Evolutionary conservation across 2,797 vertebrate genomes (phyloP).

Genomic region (Lerista edwardsae): DNA sequence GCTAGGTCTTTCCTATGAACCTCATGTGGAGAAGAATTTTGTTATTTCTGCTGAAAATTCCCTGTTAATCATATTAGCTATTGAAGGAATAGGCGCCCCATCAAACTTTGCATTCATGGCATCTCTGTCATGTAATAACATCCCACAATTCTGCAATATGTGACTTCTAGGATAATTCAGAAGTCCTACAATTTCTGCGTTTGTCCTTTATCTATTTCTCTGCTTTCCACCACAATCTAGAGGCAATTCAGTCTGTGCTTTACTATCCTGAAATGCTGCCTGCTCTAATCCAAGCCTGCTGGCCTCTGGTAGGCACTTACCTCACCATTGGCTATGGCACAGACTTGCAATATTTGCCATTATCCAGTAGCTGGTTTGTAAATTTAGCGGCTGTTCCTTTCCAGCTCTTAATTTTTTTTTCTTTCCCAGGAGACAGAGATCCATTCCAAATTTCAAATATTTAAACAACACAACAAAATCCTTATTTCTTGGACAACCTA

Average conservation of each 20-base stretch:
- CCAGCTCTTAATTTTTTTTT: conserved; percentile 19
- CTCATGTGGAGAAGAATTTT: not conserved
- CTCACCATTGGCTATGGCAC: conserved; percentile 6
- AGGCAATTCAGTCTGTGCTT: conserved; percentile 2
- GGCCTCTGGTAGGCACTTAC: conserved; percentile 5
- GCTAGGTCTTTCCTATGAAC: not conserved
- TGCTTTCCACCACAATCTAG: not conserved
- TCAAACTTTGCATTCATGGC: not conserved
- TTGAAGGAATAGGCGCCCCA: not conserved
- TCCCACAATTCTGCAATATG: not conserved
- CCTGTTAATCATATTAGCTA: not conserved
- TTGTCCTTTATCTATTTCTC: not conserved
- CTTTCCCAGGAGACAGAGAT: conserved; percentile 26
- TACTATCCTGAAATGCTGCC: not conserved
- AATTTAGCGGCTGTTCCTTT: conserved; percentile 20
- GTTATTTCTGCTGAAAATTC: not conserved
- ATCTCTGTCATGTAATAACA: not conserved
- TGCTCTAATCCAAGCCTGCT: not conserved
- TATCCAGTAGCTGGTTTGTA: conserved; percentile 40
- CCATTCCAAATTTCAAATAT: conserved; percentile 45
- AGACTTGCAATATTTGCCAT: conserved; percentile 37
- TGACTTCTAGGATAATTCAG: not conserved
- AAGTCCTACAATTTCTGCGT: not conserved
- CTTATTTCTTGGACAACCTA: conserved; percentile 51
- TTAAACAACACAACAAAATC: not conserved